Evolutionary conservation across 1,140 invertebrate species (phyloP), one percentile per base, ranked within the genome.

Genomic region (Megalopta genalis): DNA sequence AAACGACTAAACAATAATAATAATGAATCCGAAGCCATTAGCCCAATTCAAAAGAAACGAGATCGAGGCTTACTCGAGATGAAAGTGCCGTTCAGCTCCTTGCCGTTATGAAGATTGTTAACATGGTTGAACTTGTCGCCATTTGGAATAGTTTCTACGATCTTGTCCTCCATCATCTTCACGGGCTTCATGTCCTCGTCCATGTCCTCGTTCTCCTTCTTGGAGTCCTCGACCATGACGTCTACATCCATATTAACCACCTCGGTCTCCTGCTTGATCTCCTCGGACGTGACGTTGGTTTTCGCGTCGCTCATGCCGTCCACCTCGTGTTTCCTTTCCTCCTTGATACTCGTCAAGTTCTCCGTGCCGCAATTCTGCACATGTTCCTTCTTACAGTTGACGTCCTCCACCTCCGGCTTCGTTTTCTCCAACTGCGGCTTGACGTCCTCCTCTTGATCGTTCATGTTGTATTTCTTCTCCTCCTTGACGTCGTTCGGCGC

Each of bases 381-480:
- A 21, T 82, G 57, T 68, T 90, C 87, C 64, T 88, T 87, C 62
- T 90, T 90, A 59, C 86, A 87, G 46, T 86, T 88, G 1, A 91
- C 68, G 32, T 90, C 89, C 0, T 92, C 90, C 0, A 72, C 74
- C 16, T 91, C 85, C 73, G 77, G 62, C 85, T 89, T 91, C 18
- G 73, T 52, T 18, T 89, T 90, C 2, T 92, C 93, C 1, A 86
- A 81, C 10, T 92, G 91, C 0, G 88, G 77, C 60, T 89, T 91
- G 3, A 86, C 60, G 10, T 90, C 82, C 7, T 90, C 88, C 3
- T 92, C 87, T 14, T 85, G 93, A 32, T 93, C 92, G 84, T 93
- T 94, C 0, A 90, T 81, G 79, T 93, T 92, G 16, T 90, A 88
- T 75, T 93, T 93, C 23, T 94, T 94, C 21, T 93, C 93, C 2